Evolutionary conservation across 2,797 vertebrate genomes (phyloP).

Genomic region (Mycteria americana): DNA sequence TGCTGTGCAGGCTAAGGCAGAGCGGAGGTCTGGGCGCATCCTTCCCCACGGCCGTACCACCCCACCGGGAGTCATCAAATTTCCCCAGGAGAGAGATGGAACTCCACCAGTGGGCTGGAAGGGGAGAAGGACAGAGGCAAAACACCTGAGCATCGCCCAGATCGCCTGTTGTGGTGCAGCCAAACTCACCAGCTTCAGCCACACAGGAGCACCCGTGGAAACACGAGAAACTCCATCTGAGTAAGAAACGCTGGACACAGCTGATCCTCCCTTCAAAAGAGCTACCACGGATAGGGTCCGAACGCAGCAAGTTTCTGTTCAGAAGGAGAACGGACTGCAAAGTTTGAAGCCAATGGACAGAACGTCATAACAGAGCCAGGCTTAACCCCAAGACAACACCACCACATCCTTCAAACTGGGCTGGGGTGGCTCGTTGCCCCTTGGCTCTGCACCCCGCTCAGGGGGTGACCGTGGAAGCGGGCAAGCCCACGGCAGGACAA

Average conservation of each 20-base stretch:
- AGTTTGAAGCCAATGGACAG: not conserved
- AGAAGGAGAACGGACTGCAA: not conserved
- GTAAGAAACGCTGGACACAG: not conserved
- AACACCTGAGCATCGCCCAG: not conserved
- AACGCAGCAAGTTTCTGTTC: not conserved
- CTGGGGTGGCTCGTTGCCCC: not conserved
- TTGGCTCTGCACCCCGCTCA: not conserved
- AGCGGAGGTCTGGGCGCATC: rapidly evolving
- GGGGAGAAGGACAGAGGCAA: not conserved
- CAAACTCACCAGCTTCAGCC: not conserved
- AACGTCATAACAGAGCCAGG: rapidly evolving
- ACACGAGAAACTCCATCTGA: not conserved
- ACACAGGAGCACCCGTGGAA: not conserved
- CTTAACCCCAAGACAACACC: not conserved
- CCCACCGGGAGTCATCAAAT: not conserved
- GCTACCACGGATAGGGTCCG: not conserved
- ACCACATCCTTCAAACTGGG: not conserved
- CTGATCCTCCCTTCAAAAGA: not conserved
- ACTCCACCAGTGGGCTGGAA: not conserved
- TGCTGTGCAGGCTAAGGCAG: rapidly evolving
- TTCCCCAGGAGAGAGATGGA: not conserved
- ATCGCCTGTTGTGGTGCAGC: not conserved
- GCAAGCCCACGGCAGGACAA: not conserved
- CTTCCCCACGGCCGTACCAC: rapidly evolving
- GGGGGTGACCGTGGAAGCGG: rapidly evolving